Conservation (phyloP, 2,113 vertebrate species). For the Hemicordylus capensis region DNA sequence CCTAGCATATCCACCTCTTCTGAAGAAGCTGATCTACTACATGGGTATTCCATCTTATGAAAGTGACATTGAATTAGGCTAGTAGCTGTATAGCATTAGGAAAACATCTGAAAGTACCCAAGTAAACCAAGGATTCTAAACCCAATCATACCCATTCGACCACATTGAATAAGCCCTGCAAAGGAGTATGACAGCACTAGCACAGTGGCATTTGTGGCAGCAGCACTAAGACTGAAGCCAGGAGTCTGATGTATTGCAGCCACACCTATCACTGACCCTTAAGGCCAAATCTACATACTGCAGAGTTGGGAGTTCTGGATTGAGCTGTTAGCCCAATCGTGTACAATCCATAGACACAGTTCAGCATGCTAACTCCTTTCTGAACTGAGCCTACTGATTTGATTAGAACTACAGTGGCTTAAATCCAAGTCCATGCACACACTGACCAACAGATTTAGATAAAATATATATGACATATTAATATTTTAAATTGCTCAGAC, state of each 20-base stretch:
- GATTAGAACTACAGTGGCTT: background rate
- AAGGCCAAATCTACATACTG: background rate
- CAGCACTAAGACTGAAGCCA: background rate
- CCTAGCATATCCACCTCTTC: no score
- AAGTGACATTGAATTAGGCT: no score
- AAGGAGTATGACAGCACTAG: background rate
- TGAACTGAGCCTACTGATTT: background rate
- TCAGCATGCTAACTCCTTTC: background rate
- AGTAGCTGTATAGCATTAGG: no score
- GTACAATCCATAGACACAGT: background rate
- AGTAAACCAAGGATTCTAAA: no score
- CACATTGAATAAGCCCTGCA: background rate
- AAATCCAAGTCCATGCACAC: background rate
- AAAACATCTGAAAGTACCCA: no score
- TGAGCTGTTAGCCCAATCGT: background rate
- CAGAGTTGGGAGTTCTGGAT: no score
- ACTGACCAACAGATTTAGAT: no score
- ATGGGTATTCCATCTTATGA: no score
- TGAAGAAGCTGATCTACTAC: no score
- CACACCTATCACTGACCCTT: background rate
- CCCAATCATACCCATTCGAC: background rate
- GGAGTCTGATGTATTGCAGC: background rate
- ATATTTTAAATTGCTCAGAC: background rate
- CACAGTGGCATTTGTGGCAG: background rate
- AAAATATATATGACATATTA: no score